Conservation (phyloP, 2,888 invertebrate species). For the Caenorhabditis japonica region DNA sequence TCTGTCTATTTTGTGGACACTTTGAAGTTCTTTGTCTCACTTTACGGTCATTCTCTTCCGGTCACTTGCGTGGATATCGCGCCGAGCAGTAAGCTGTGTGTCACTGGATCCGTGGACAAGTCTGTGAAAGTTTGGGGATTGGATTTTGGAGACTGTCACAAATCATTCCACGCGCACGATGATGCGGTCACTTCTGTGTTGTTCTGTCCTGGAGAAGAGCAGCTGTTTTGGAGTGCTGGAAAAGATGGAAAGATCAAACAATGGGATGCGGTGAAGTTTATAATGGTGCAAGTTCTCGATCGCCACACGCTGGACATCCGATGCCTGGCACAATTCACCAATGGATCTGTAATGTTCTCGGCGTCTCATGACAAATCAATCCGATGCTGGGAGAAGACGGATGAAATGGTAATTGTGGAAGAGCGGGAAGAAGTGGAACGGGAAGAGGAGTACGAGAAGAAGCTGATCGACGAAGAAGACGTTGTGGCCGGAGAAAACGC, state of each 20-base stretch:
- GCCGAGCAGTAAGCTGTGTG: slow-evolving; percentile 83
- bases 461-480: slow-evolving; percentile 78
- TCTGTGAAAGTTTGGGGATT: slow-evolving; percentile 98
- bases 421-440: slow-evolving; percentile 86
- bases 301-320: slow-evolving; percentile 78
- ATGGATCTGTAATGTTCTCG: slow-evolving; percentile 79
- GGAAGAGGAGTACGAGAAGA: slow-evolving; percentile 79
- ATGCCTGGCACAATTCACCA: slow-evolving; percentile 63
- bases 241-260: slow-evolving; percentile 94
- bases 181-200: slow-evolving; percentile 88
- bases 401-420: slow-evolving; percentile 91
- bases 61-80: slow-evolving; percentile 93
- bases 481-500: slow-evolving; percentile 79
- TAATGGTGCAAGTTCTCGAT: slow-evolving; percentile 89
- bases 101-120: slow-evolving; percentile 94
- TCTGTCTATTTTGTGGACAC: slow-evolving; percentile 94
- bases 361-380: slow-evolving; percentile 91
- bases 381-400: slow-evolving; percentile 87
- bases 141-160: slow-evolving; percentile 97
- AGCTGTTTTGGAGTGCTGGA: slow-evolving; percentile 92
- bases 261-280: slow-evolving; percentile 94
- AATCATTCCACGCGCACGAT: slow-evolving; percentile 94
- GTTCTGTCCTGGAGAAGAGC: slow-evolving; percentile 87
- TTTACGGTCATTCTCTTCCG: slow-evolving; percentile 96
- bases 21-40: slow-evolving; percentile 92